These are phyloP conservation scores for Metridium senile DNA, from an alignment of 92 coral and sea anemone genomes.

Conservation along the genomic window DNA sequence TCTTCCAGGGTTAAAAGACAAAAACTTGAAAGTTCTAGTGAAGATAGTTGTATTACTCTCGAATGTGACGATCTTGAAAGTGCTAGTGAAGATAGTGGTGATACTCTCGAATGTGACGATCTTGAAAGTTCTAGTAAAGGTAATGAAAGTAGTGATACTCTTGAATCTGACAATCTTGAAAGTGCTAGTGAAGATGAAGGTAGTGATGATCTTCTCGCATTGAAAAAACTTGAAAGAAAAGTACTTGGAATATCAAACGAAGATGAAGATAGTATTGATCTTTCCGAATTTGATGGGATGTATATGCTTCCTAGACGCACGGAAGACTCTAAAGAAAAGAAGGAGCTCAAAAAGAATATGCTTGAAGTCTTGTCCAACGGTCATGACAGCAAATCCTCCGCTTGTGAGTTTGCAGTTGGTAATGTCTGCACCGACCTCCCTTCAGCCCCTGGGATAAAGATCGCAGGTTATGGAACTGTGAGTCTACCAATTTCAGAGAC, in stretches of 20 bases:
- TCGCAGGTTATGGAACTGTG: constrained; percentile 9
- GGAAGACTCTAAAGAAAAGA: neutral
- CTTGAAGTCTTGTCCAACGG: neutral
- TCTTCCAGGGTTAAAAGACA: too few species aligned
- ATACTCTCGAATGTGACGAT: too few species aligned
- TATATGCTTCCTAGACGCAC: neutral
- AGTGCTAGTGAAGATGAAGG: too few species aligned
- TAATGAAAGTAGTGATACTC: too few species aligned
- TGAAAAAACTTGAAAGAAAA: neutral
- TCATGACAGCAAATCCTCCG: constrained; percentile 1
- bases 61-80: too few species aligned
- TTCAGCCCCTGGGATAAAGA: constrained; percentile 8
- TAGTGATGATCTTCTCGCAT: too few species aligned
- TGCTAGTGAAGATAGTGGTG: too few species aligned
- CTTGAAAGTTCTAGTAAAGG: too few species aligned
- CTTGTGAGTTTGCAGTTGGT: constrained; percentile 21
- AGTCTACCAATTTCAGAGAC: constrained; percentile 7
- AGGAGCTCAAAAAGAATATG: constrained; percentile 2
- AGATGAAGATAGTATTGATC: neutral
- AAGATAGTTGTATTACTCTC: too few species aligned
- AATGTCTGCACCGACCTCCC: neutral
- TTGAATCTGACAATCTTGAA: too few species aligned
- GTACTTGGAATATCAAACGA: neutral
- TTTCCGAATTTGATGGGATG: neutral
- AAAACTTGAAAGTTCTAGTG: too few species aligned